Conservation (phyloP, 2,888 invertebrate genomes). For the Tridacna crocea region DNA sequence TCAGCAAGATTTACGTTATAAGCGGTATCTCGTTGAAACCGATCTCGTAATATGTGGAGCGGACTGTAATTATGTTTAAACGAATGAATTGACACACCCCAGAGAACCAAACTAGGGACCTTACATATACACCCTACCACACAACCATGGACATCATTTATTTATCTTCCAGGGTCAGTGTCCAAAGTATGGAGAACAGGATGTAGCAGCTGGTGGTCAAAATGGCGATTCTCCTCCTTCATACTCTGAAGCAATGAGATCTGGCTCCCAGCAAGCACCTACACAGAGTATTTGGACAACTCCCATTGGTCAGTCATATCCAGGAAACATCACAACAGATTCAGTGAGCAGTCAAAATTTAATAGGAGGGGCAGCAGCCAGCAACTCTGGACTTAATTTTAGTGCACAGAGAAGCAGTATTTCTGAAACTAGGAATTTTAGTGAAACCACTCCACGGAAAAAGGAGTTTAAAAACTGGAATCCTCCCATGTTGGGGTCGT, state of each 20-base stretch:
- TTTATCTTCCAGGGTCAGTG: constrained; percentile 23
- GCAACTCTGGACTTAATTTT: constrained; percentile 25
- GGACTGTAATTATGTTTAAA: no score
- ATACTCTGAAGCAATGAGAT: constrained; percentile 78
- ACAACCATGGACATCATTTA: no score
- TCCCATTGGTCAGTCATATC: constrained; percentile 57
- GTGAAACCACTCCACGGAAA: constrained; percentile 58
- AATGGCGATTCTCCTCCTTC: constrained; percentile 78
- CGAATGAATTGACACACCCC: no score
- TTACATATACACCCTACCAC: no score
- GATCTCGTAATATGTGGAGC: no score
- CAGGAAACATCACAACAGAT: constrained; percentile 46
- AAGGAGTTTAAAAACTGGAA: constrained; percentile 88
- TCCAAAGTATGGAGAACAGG: constrained; percentile 42
- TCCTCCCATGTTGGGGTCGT: constrained; percentile 90
- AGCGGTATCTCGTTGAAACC: no score
- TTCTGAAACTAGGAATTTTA: constrained; percentile 25
- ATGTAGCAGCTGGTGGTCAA: constrained; percentile 26
- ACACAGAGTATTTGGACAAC: constrained; percentile 68
- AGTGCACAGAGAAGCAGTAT: constrained; percentile 11
- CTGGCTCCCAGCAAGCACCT: constrained; percentile 46
- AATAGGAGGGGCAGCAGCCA: constrained; percentile 41
- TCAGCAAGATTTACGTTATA: no score
- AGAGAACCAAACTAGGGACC: no score
- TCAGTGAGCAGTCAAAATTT: constrained; percentile 34